Percentiles rank a stretch among this genome's conserved stretches.
Evolutionary conservation across 2,888 invertebrate species (phyloP).

Genomic region (Slavum lentiscoides): DNA sequence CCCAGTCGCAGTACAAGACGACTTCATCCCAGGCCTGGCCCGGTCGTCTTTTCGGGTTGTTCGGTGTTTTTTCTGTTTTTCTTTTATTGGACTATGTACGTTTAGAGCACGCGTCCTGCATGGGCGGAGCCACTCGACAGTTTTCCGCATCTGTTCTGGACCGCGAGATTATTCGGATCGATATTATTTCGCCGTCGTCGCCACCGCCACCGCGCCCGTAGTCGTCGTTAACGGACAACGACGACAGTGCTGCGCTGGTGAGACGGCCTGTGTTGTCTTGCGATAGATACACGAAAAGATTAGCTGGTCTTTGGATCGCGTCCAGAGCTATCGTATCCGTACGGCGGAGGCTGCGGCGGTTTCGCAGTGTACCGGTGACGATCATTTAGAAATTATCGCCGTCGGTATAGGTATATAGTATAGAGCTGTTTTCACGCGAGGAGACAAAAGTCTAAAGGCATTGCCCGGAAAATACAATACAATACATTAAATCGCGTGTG

Average conservation of each 20-base stretch:
- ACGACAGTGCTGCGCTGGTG: neutral
- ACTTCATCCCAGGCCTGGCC: too few species aligned
- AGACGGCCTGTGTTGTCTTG: neutral
- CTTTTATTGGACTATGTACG: slow-evolving; percentile 2
- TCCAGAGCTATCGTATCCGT: slow-evolving; percentile 10
- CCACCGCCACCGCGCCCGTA: neutral
- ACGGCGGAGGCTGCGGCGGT: too few species aligned
- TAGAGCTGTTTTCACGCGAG: too few species aligned
- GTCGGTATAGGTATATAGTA: too few species aligned
- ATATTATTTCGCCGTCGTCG: slow-evolving; percentile 23
- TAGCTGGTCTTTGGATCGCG: slow-evolving; percentile 14
- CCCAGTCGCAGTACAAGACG: too few species aligned
- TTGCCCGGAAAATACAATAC: neutral
- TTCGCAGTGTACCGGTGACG: slow-evolving; percentile 4
- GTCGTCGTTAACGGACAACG: slow-evolving; percentile 6
- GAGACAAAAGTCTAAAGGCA: neutral
- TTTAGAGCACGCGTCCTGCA: slow-evolving; percentile 2
- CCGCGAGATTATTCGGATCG: slow-evolving; percentile 34
- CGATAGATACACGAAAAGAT: neutral
- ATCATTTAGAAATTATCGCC: neutral
- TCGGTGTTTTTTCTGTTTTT: neutral
- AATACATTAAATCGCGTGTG: neutral
- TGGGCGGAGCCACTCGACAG: slow-evolving; percentile 18
- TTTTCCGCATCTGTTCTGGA: slow-evolving; percentile 43
- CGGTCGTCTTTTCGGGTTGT: too few species aligned